phyloP scores from a whole-genome alignment of 2,797 vertebrate genomes.

The Cercopithecus petaurista region DNA sequence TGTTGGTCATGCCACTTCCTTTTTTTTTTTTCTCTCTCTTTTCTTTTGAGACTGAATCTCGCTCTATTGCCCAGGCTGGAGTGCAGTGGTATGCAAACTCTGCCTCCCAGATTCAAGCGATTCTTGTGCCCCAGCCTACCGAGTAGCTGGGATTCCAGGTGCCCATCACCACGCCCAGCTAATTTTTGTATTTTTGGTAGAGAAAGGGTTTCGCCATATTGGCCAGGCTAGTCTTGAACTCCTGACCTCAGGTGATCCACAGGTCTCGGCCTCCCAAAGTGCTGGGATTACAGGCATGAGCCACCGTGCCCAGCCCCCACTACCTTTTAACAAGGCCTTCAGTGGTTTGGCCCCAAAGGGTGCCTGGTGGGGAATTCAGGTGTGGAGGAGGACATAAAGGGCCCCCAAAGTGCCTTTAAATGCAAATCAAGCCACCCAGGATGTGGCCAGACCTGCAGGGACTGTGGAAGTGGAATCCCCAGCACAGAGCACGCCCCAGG shows the following conservation, averaged over 20 bases:
- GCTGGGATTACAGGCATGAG: background rate
- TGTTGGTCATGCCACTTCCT: background rate
- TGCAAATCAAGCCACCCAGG: background rate
- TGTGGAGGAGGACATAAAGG: background rate
- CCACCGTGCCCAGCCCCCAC: background rate
- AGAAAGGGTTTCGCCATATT: background rate
- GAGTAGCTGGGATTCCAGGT: background rate
- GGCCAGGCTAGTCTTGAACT: background rate
- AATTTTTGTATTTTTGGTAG: background rate
- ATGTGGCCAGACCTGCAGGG: background rate
- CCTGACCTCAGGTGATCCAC: background rate
- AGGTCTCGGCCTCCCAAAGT: background rate
- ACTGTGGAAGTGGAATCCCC: rapidly evolving
- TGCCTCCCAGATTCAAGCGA: background rate
- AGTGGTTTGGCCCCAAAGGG: background rate
- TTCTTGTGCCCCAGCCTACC: background rate
- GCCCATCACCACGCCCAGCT: background rate
- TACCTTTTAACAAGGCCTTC: background rate
- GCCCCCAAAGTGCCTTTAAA: background rate
- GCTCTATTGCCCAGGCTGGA: background rate
- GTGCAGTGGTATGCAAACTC: background rate
- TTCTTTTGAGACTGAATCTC: background rate
- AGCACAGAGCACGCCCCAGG: background rate
- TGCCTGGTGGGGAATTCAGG: background rate
- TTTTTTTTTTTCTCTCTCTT: background rate